Evolutionary conservation across 2,797 vertebrate genomes (phyloP).

Genomic region (Okamejei kenojei): DNA sequence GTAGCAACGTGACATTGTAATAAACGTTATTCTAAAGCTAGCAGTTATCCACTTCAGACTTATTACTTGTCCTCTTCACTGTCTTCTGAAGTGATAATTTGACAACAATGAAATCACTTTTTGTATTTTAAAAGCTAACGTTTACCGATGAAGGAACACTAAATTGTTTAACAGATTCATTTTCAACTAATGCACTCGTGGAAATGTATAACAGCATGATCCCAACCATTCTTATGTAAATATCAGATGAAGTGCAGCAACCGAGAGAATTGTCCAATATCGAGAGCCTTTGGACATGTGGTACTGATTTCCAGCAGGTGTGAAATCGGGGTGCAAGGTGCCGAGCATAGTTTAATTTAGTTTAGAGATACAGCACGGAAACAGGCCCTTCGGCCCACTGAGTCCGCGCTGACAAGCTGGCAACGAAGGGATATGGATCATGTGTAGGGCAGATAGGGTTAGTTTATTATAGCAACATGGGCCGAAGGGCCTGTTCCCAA

Average conservation of each 20-base stretch:
- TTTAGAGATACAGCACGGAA: too few relatives aligned
- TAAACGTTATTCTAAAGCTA: constrained; percentile 54
- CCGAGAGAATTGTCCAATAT: neutral
- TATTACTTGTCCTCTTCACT: constrained; percentile 47
- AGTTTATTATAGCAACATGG: too few relatives aligned
- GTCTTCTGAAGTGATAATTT: constrained; percentile 34
- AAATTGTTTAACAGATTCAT: constrained; percentile 14
- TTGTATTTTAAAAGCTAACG: constrained; percentile 15
- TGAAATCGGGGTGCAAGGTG: constrained; percentile 7
- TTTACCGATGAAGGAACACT: neutral
- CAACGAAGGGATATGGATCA: too few relatives aligned
- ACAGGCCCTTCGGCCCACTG: too few relatives aligned
- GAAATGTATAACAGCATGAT: neutral
- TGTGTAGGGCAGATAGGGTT: too few relatives aligned
- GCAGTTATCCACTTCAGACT: constrained; percentile 52
- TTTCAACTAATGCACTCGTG: neutral
- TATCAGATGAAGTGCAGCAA: neutral
- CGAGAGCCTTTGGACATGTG: neutral
- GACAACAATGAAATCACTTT: constrained; percentile 28
- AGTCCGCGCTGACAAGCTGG: too few relatives aligned
- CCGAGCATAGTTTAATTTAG: neutral
- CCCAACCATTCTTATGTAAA: neutral
- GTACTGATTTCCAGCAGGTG: neutral
- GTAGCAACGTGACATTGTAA: constrained; percentile 52
- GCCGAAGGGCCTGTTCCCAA: too few relatives aligned